Conservation (phyloP, 1,140 invertebrate genomes). For the Orchestia grillus region DNA sequence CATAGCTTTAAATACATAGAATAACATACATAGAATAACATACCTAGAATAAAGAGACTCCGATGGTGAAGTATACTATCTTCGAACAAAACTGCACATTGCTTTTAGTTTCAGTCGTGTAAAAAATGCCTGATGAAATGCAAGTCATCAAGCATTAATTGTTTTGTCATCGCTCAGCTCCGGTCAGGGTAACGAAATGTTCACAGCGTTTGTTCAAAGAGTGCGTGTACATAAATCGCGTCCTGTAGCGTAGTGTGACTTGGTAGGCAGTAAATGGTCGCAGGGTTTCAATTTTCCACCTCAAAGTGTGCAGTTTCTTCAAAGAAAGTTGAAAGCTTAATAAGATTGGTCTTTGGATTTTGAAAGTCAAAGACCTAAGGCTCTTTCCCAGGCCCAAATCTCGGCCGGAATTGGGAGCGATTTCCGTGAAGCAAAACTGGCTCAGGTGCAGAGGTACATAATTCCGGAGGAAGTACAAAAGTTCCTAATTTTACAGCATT, state of each 20-base stretch:
- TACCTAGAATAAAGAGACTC: too few relatives aligned
- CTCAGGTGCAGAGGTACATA: neutral
- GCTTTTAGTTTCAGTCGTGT: too few relatives aligned
- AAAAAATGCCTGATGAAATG: too few relatives aligned
- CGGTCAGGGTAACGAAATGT: too few relatives aligned
- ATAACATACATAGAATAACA: too few relatives aligned
- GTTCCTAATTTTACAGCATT: neutral
- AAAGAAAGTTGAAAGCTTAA: neutral
- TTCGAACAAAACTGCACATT: too few relatives aligned
- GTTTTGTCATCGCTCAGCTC: too few relatives aligned
- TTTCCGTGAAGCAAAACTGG: neutral
- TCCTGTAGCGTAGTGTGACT: neutral
- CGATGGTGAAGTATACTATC: too few relatives aligned
- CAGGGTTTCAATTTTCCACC: neutral
- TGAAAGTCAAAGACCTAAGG: neutral
- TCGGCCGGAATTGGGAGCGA: neutral
- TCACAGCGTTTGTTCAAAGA: too few relatives aligned
- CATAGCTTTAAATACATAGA: too few relatives aligned
- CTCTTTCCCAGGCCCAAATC: neutral
- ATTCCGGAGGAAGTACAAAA: neutral
- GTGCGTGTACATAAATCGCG: too few relatives aligned
- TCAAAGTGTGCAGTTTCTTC: neutral
- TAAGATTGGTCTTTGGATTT: neutral
- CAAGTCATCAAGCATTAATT: too few relatives aligned
- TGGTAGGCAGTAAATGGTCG: neutral